Evolutionary conservation across 35 echinoderm and acorn worm species (phyloP).

Genomic region (Heliocidaris tuberculata): DNA sequence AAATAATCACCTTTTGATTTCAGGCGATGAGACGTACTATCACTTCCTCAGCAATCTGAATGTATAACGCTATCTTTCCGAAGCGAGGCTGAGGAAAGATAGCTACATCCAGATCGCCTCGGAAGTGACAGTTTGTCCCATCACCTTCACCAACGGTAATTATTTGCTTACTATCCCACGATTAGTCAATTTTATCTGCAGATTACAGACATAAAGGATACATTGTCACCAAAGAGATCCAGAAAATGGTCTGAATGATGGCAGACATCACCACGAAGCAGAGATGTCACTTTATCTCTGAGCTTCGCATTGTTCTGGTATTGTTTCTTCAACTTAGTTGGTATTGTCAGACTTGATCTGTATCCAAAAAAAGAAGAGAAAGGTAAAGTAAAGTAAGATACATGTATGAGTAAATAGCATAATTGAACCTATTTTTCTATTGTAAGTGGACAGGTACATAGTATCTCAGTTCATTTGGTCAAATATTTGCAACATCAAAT

Average conservation of each 20-base stretch:
- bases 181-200: not conserved
- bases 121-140: no score
- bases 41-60: no score
- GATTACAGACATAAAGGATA: slow-evolving; percentile 1
- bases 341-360: slow-evolving; percentile 4
- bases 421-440: no score
- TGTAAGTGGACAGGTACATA: no score
- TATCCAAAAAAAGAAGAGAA: not conserved
- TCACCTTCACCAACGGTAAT: no score
- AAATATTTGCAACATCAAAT: not conserved
- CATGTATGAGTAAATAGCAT: not conserved
- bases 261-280: not conserved
- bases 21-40: no score
- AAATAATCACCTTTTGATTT: no score
- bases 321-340: slow-evolving; percentile 22
- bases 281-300: not conserved
- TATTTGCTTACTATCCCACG: no score
- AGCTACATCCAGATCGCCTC: no score
- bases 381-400: no score
- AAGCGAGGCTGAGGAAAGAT: no score
- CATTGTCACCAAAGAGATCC: not conserved
- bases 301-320: not conserved
- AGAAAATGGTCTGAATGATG: not conserved
- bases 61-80: no score
- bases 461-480: not conserved